Evolutionary conservation across 2,113 vertebrate genomes (phyloP).

Genomic region (Melanotaenia duboulayi): DNA sequence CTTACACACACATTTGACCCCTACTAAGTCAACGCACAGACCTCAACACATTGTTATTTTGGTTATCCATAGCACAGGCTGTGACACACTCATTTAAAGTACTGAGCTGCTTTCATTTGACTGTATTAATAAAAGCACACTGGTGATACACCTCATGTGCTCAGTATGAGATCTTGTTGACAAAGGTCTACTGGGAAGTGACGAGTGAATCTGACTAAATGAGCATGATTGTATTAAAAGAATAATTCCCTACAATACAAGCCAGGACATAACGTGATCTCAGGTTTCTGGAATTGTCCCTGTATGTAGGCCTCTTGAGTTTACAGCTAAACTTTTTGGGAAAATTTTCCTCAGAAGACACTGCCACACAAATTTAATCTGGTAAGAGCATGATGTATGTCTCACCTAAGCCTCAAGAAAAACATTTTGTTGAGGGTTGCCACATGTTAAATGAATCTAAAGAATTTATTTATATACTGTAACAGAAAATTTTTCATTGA

Average conservation of each 20-base stretch:
- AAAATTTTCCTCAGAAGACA: conserved; percentile 43
- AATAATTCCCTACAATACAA: no score
- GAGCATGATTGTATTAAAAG: not conserved
- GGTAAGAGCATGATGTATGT: conserved; percentile 35
- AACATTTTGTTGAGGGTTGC: no score
- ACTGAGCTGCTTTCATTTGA: conserved; percentile 15
- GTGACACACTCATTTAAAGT: not conserved
- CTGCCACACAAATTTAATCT: conserved; percentile 12
- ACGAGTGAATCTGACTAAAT: conserved; percentile 22
- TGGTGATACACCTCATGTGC: conserved; percentile 4
- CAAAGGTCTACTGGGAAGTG: conserved; percentile 26
- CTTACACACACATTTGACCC: no score
- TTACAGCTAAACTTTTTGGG: conserved; percentile 41
- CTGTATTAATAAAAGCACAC: not conserved
- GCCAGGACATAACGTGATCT: not conserved
- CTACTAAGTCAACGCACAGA: not conserved
- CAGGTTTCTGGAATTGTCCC: not conserved
- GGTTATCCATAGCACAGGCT: not conserved
- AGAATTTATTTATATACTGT: no score
- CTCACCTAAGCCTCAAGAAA: not conserved
- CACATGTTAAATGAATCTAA: conserved; percentile 5
- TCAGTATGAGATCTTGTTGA: conserved; percentile 33
- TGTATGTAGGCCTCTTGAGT: conserved; percentile 23
- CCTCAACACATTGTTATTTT: conserved; percentile 7
- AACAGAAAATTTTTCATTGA: no score